Percentiles rank a stretch among this genome's conserved stretches.
Evolutionary conservation across 2,797 vertebrate genomes (phyloP).

Genomic region (Phoebastria nigripes): DNA sequence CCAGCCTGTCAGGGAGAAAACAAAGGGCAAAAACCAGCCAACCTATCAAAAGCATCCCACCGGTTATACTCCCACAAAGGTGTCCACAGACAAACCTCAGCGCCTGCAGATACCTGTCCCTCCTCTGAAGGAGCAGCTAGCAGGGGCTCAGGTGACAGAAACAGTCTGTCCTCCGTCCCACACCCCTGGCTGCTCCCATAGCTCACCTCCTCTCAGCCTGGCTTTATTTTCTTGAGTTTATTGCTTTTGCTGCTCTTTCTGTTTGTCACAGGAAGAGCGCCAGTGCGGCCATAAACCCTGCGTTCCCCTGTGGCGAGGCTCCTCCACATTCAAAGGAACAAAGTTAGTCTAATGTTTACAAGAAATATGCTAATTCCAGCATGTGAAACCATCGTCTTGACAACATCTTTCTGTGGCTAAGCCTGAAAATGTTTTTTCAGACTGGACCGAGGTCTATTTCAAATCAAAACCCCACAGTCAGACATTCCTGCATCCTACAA

Average conservation of each 20-base stretch:
- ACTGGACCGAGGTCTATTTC: background rate
- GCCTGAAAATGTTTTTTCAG: slow-evolving; percentile 1
- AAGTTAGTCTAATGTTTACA: background rate
- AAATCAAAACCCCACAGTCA: background rate
- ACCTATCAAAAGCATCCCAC: background rate
- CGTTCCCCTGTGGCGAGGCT: background rate
- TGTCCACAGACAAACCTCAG: background rate
- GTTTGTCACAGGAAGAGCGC: background rate
- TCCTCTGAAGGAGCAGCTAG: background rate
- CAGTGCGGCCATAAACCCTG: background rate
- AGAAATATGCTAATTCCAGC: background rate
- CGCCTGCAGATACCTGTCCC: rapidly evolving
- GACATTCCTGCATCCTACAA: background rate
- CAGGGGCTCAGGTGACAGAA: background rate
- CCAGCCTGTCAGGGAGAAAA: background rate
- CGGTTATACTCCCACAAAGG: background rate
- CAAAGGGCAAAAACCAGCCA: background rate
- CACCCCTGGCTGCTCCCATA: background rate
- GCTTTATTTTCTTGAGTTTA: background rate
- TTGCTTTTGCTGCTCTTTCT: background rate
- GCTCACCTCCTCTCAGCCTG: background rate
- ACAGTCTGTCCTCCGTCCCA: background rate
- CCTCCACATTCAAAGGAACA: background rate
- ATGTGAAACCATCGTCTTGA: background rate
- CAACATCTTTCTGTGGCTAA: background rate